Base-by-base conservation (phyloP, 2,113 vertebrate genomes). In the Hydrolagus affinis region DNA sequence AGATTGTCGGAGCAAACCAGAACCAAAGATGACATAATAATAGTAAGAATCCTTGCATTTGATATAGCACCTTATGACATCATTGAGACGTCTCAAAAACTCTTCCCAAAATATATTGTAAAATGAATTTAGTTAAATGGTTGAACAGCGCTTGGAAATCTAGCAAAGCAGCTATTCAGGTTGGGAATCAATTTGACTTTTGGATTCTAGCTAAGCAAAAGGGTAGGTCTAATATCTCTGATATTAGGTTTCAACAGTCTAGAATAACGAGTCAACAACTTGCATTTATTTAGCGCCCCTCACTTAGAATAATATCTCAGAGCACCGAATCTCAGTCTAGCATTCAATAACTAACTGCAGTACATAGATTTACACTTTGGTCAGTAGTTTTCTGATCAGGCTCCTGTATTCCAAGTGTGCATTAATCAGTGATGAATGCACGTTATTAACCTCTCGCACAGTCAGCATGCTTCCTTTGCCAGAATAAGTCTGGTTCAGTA, bases 371-470 rank as follows among this genome's bases (percentile, higher is more conserved):
- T 83, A 66, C 17, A 66, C 19, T 83, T 8, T 28, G 66, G 17
- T 32, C 25, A 25, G 21, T 19, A 6, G 28, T 66, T 25, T 83
- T 83, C n/a, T 83, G 59, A 78, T 12, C 11, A 28, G n/a, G 60
- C 60, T 64, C 23, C 28, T 8, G 62, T 8, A 17, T 83, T 83
- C 78, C 64, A 64, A 66, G 77, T 83, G 25, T 83, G 32, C 78
- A 83, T 83, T 68, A 83, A 83, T 83, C 66, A 66, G 78, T 66
- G 78, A 83, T 83, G 59, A 83, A 32, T 28, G 59, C 25, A 68
- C 78, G 66, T 83, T 83, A 83, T 68, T 83, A 83, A 83, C 60
- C 66, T 17, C 11, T 66, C 19, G 32, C 60, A 68, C 66, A 83
- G 62, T 21, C 78, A 30, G 62, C 28, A 66, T 32, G 17, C 62